These are phyloP conservation scores for Origma solitaria DNA, from an alignment of 2,113 vertebrate species.

Conservation along the genomic window DNA sequence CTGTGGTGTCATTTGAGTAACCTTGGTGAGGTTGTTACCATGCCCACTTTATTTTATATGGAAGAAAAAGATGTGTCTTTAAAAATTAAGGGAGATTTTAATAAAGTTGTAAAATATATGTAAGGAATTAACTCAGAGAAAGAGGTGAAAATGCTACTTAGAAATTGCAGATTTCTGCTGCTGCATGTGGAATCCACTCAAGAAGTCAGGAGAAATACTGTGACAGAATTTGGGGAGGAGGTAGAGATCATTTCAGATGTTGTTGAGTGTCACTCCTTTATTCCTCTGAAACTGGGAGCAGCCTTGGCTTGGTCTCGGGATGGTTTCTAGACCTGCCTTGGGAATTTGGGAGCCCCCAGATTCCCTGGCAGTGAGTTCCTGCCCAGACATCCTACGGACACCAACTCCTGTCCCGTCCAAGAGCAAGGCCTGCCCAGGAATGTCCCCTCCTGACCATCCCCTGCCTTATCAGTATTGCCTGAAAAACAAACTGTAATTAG, in stretches of 20 bases:
- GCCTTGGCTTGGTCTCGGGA: neutral
- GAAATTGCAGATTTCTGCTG: neutral
- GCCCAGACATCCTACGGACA: neutral
- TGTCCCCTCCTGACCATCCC: conserved; percentile 5
- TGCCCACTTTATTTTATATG: neutral
- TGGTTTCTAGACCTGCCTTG: neutral
- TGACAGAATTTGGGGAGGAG: neutral
- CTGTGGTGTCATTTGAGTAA: neutral
- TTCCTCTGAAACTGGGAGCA: neutral
- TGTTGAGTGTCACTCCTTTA: neutral
- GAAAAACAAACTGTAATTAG: neutral
- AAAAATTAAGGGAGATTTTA: neutral
- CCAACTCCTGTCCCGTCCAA: neutral
- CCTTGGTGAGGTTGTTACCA: neutral
- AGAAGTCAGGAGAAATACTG: neutral
- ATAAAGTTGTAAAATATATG: neutral
- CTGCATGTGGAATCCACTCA: neutral
- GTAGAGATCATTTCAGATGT: neutral
- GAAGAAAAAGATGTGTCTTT: neutral
- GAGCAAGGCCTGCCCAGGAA: neutral
- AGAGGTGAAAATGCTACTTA: conserved; percentile 16
- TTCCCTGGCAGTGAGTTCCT: conserved; percentile 4
- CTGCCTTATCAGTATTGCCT: conserved; percentile 57
- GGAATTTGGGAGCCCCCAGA: neutral
- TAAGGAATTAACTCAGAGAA: neutral